Conservation (phyloP, 1,140 invertebrate species). For the Spodoptera frugiperda region DNA sequence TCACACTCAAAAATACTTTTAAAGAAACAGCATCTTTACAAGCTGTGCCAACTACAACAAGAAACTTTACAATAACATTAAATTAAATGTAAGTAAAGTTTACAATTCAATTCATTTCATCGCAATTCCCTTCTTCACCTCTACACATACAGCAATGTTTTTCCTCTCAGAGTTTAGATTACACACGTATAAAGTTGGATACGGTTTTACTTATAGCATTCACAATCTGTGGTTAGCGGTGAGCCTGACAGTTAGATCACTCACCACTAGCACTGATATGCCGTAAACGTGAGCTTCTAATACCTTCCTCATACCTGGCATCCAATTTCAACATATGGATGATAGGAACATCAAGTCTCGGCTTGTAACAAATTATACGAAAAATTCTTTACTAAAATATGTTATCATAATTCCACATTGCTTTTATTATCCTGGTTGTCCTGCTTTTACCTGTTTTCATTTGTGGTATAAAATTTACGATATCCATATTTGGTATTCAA, state of each 20-base stretch:
- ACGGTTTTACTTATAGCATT: slow-evolving; percentile 41
- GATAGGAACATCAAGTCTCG: background rate
- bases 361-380: background rate
- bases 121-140: background rate
- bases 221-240: slow-evolving; percentile 46
- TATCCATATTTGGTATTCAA: no score
- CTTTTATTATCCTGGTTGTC: no score
- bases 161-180: slow-evolving; percentile 25
- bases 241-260: slow-evolving; percentile 49
- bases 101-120: no score
- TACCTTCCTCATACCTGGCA: slow-evolving; percentile 38
- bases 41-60: no score
- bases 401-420: no score
- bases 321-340: background rate
- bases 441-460: no score
- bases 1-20: no score
- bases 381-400: no score
- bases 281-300: slow-evolving; percentile 31
- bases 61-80: no score
- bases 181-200: slow-evolving; percentile 42
- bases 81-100: no score
- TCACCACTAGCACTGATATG: slow-evolving; percentile 14
- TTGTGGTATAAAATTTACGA: no score
- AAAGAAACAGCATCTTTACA: no score
- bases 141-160: background rate